Evolutionary conservation across 2,797 vertebrate genomes (phyloP).

Genomic region (Rousettus madagascariensis): DNA sequence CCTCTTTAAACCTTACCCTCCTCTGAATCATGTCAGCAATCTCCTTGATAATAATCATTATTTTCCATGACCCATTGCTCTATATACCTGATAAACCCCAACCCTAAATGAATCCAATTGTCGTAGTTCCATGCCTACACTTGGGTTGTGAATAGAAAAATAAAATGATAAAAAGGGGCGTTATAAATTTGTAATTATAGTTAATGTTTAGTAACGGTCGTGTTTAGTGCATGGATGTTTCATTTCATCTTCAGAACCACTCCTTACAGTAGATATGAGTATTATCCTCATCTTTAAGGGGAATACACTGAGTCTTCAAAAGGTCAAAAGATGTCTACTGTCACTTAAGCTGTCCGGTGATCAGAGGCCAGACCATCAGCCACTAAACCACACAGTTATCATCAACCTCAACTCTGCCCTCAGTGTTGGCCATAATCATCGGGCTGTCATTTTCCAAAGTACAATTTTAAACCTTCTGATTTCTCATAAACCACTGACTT

Average conservation of each 20-base stretch:
- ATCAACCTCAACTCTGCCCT: not conserved
- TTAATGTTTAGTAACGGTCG: accelerated
- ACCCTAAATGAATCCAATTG: not conserved
- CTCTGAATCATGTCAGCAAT: accelerated
- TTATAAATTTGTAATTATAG: not conserved
- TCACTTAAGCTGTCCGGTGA: not conserved
- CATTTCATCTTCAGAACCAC: not conserved
- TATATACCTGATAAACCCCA: not conserved
- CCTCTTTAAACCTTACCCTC: not conserved
- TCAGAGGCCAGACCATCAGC: not conserved
- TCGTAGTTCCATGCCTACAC: not conserved
- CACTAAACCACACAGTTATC: not conserved
- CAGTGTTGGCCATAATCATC: accelerated
- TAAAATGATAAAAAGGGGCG: not conserved
- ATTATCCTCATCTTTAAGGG: not conserved
- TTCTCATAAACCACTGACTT: not conserved
- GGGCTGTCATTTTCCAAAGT: not conserved
- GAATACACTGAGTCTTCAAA: not conserved
- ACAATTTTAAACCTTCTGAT: not conserved
- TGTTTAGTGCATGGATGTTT: not conserved
- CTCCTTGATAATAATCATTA: not conserved
- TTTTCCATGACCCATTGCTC: not conserved
- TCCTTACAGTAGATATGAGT: accelerated
- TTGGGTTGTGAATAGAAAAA: not conserved
- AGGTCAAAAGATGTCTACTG: not conserved